Percentiles rank a stretch among this genome's conserved stretches.
phyloP scores from a whole-genome alignment of 2,888 invertebrate genomes.

The Bombylius major region DNA sequence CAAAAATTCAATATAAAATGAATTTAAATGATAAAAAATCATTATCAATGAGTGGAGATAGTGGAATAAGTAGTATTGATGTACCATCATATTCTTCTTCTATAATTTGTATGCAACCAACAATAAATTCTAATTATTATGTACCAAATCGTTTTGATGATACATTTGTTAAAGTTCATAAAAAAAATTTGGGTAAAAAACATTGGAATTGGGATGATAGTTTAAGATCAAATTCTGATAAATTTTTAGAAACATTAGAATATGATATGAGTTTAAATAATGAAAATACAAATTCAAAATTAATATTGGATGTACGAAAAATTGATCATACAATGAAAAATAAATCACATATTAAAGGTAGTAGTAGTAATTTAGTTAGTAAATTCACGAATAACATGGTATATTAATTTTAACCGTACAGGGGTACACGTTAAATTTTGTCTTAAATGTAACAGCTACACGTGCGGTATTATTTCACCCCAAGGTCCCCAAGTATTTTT shows the following conservation, averaged over 20 bases:
- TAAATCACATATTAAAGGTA: background rate
- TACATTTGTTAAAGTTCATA: background rate
- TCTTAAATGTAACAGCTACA: no score
- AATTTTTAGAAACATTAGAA: slow-evolving; percentile 33
- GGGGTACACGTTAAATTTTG: no score
- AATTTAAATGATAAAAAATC: slow-evolving; percentile 19
- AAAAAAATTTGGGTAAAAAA: no score
- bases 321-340: background rate
- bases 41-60: background rate
- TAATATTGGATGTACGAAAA: slow-evolving; percentile 8
- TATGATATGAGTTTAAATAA: slow-evolving; percentile 20
- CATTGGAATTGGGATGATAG: slow-evolving; percentile 35
- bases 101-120: background rate
- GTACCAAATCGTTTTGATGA: background rate
- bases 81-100: background rate
- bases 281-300: slow-evolving; percentile 8
- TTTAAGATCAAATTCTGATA: slow-evolving; percentile 33
- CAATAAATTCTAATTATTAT: no score
- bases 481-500: no score
- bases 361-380: no score
- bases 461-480: no score
- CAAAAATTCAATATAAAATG: slow-evolving; percentile 28
- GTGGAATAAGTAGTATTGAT: no score
- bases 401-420: no score
- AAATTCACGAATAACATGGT: no score